phyloP scores from a whole-genome alignment of 1,140 invertebrate species.

The Drosophila orena region DNA sequence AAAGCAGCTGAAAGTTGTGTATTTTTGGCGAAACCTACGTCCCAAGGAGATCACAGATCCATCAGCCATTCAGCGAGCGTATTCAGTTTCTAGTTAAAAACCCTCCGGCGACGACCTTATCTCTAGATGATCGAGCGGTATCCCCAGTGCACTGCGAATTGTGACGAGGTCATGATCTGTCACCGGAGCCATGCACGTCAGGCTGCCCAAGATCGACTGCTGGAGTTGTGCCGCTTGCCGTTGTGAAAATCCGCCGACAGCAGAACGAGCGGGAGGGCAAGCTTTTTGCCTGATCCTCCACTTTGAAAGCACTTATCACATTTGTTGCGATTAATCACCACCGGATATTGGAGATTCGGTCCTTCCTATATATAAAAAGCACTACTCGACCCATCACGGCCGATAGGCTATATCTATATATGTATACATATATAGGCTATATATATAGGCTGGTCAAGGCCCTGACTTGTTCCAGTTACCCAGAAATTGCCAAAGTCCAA shows the following conservation, averaged over 20 bases:
- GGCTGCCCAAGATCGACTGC: too few relatives aligned
- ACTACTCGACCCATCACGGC: background rate
- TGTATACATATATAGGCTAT: background rate
- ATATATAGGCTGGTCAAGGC: conserved; percentile 10
- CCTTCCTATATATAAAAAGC: background rate
- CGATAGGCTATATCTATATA: background rate
- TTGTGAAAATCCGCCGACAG: conserved; percentile 3
- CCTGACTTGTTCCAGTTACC: conserved; percentile 24
- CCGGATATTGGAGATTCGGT: background rate
- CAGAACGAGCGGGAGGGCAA: conserved; percentile 4
- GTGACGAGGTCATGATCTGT: too few relatives aligned
- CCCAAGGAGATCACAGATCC: too few relatives aligned
- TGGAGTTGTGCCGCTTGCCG: too few relatives aligned
- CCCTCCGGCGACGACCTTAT: too few relatives aligned
- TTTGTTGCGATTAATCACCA: background rate
- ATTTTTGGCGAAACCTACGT: too few relatives aligned
- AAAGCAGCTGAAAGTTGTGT: too few relatives aligned
- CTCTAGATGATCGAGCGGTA: too few relatives aligned
- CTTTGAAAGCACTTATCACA: background rate
- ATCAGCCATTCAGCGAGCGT: too few relatives aligned
- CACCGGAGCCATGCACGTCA: too few relatives aligned
- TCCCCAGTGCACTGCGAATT: too few relatives aligned
- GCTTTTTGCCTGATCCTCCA: background rate
- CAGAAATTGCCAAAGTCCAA: conserved; percentile 26
- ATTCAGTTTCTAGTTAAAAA: too few relatives aligned